Evolutionary conservation across 2,113 vertebrate species (phyloP).

Genomic region (Tringa solitaria): DNA sequence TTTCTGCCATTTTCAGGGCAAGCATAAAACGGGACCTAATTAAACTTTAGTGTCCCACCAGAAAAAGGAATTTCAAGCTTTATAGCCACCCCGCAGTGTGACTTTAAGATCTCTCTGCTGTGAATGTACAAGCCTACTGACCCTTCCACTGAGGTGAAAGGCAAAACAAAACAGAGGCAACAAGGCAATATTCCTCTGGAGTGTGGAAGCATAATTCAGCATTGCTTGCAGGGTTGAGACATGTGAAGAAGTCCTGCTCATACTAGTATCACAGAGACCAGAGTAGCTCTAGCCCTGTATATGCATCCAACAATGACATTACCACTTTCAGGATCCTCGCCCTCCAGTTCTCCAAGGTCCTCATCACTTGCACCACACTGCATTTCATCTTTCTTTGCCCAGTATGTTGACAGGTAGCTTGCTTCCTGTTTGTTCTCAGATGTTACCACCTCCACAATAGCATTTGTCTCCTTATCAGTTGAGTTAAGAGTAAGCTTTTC

Average conservation of each 20-base stretch:
- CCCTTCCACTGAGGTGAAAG: not conserved
- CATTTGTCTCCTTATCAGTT: fast-evolving
- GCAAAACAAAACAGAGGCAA: not conserved
- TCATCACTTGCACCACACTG: not conserved
- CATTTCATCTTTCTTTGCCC: not conserved
- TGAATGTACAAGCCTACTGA: not conserved
- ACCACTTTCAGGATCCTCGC: constrained; percentile 13
- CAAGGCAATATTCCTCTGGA: not conserved
- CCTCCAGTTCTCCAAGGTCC: not conserved
- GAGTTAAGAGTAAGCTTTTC: fast-evolving
- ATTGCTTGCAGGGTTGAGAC: not conserved
- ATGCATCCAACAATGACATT: not conserved
- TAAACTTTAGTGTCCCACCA: not conserved
- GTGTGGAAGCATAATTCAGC: not conserved
- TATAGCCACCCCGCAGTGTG: not conserved
- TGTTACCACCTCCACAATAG: not conserved
- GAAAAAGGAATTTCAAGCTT: not conserved
- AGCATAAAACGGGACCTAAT: not conserved
- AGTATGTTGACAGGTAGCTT: constrained; percentile 52
- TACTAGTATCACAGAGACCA: not conserved
- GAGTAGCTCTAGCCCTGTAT: not conserved
- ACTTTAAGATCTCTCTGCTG: not conserved
- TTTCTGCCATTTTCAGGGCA: not conserved
- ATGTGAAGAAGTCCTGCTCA: not conserved
- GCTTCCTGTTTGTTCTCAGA: not conserved